Evolutionary conservation across 2,888 invertebrate species (phyloP).

Genomic region (Latrodectus elegans): DNA sequence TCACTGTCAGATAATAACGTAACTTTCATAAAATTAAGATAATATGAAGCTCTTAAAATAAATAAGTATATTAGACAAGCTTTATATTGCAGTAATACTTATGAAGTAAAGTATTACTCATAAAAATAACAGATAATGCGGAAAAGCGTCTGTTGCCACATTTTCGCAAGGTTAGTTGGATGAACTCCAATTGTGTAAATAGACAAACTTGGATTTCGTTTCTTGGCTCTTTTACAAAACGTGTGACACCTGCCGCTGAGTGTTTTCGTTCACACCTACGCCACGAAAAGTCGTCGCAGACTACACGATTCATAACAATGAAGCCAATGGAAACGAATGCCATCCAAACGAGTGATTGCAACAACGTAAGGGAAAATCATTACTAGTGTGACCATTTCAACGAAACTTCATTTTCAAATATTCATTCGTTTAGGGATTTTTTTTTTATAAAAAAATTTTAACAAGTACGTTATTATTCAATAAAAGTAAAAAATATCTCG

Average conservation of each 20-base stretch:
- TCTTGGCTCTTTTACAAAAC: slow-evolving; percentile 39
- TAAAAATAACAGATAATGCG: background rate
- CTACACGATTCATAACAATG: background rate
- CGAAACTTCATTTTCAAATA: background rate
- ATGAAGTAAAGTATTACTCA: background rate
- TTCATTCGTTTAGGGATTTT: no score
- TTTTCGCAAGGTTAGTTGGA: background rate
- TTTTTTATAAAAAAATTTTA: no score
- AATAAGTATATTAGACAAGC: no score
- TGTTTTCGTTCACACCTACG: slow-evolving; percentile 28
- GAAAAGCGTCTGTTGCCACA: background rate
- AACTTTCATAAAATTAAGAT: no score
- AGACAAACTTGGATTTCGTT: background rate
- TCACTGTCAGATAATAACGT: no score
- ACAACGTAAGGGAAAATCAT: background rate
- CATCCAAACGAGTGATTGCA: background rate
- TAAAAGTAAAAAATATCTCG: no score
- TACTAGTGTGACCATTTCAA: background rate
- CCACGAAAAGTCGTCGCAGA: background rate
- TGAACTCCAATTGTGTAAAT: background rate
- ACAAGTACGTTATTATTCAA: no score
- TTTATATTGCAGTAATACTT: background rate
- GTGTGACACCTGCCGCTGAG: slow-evolving; percentile 35
- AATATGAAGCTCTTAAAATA: no score
- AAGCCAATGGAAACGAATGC: background rate